Conservation (phyloP, 2,888 invertebrate species). For the Thalpophila matura region DNA sequence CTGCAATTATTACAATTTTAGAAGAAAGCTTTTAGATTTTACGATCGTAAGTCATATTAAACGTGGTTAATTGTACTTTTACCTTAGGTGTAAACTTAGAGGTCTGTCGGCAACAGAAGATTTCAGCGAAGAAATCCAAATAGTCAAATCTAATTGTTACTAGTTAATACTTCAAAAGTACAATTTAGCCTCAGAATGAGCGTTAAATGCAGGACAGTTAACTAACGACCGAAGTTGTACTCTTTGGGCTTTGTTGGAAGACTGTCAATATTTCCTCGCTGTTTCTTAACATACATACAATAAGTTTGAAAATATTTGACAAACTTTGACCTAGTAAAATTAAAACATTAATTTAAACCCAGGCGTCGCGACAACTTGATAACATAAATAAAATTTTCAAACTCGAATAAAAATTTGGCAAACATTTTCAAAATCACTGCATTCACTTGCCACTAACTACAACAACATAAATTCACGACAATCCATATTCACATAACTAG, state of each 20-base stretch:
- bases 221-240: slow-evolving; percentile 33
- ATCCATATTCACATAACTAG: slow-evolving; percentile 37
- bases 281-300: slow-evolving; percentile 22
- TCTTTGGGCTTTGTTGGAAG: slow-evolving; percentile 33
- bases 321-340: background rate
- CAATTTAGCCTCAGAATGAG: slow-evolving; percentile 47
- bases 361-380: background rate
- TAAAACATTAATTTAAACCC: background rate
- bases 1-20: slow-evolving; percentile 3
- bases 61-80: slow-evolving; percentile 48
- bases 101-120: slow-evolving; percentile 27
- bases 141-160: slow-evolving; percentile 4
- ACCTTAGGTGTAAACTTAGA: slow-evolving; percentile 13
- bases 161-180: slow-evolving; percentile 33
- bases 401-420: background rate
- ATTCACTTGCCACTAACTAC: slow-evolving; percentile 18
- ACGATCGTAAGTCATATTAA: background rate
- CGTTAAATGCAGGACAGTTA: slow-evolving; percentile 23
- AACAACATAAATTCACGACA: slow-evolving; percentile 37
- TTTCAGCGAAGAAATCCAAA: slow-evolving; percentile 9
- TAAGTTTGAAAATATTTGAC: slow-evolving; percentile 27
- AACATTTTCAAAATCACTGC: slow-evolving; percentile 39
- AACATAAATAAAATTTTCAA: background rate
- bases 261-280: slow-evolving; percentile 26
- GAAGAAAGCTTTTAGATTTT: background rate